Base-by-base conservation (phyloP, 1,140 invertebrate genomes). In the Macrobrachium nipponense region DNA sequence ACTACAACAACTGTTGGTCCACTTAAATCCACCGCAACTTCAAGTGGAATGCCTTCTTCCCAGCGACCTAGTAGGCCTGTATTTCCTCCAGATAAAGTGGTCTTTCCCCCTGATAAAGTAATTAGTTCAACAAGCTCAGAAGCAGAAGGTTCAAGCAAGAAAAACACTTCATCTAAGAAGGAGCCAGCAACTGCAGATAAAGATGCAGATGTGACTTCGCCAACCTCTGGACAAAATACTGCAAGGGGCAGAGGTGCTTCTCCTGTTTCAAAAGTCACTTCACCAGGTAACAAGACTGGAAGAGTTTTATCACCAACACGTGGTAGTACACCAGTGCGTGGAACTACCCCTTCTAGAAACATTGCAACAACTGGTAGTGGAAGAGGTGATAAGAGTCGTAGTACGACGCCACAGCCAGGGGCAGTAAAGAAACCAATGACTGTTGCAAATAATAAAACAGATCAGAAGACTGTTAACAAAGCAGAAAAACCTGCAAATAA, bases 61-160 rank as follows among this genome's bases (percentile, higher is more conserved):
- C 72, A 75, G 44, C 68, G 75, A 20, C 64, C 60, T 27, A 72
- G 43, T n/a, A 81, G 86, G 60, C 88, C 86, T 59, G 88, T 82
- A 17, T 89, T 89, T 43, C 88, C 88, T 72, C 88, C 88, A 62
- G 88, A 89, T 78, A 89, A 89, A 51, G 64, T 89, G 27, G 14
- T 89, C 23, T 81, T 85, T 60, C 82, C 86, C 43, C 76, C 86
- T 23, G 82, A 89, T 23, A 89, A 87, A 23, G 23, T 73, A 51
- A 3, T 70, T 60, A 44, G 36, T 80, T n/a, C 81, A 61, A 51
- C 59, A 10, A 27, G 15, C 58, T 20, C 59, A 11, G 70, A 68
- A 11, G 78, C 83, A 27, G 77, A 73, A 27, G 82, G 79, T 18
- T 70, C 36, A 20, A 68, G 58, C 43, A n/a, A 59, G 20, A 61